Evolutionary conservation across 2,888 invertebrate genomes (phyloP).

Genomic region (Megastigmus dorsalis): DNA sequence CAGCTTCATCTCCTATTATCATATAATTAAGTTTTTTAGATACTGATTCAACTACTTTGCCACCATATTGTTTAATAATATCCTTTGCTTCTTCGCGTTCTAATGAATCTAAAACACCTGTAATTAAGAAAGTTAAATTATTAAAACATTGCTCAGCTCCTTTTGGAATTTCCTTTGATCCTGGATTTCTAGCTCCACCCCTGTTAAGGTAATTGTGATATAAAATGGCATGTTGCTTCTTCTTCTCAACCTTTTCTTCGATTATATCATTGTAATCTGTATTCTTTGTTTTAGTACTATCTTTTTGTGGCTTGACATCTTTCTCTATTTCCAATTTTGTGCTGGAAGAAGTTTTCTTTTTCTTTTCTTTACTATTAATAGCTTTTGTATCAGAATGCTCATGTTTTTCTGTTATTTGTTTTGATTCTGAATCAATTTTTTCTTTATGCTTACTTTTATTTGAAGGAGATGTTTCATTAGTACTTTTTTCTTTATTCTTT

Average conservation of each 20-base stretch:
- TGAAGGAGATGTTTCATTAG: slow-evolving; percentile 28
- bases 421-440: not conserved
- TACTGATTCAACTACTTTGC: slow-evolving; percentile 83
- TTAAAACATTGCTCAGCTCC: slow-evolving; percentile 84
- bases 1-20: slow-evolving; percentile 89
- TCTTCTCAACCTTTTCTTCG: slow-evolving; percentile 83
- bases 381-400: not conserved
- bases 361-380: slow-evolving; percentile 19
- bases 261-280: slow-evolving; percentile 74
- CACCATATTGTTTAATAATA: slow-evolving; percentile 87
- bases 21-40: slow-evolving; percentile 89
- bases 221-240: slow-evolving; percentile 79
- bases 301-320: slow-evolving; percentile 16
- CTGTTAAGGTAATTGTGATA: slow-evolving; percentile 87
- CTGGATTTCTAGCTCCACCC: slow-evolving; percentile 87
- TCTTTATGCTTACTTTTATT: slow-evolving; percentile 17
- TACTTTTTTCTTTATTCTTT: slow-evolving; percentile 34
- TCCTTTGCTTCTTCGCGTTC: slow-evolving; percentile 87
- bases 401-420: not conserved
- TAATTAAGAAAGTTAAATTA: slow-evolving; percentile 84
- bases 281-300: slow-evolving; percentile 35
- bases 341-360: slow-evolving; percentile 9
- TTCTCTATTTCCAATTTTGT: slow-evolving; percentile 33
- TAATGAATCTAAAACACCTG: slow-evolving; percentile 91
- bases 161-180: slow-evolving; percentile 89